These are phyloP conservation scores for Theonella swinhoei DNA, from an alignment of 37 sponge, comb jelly and placozoan genomes.

Conservation along the genomic window DNA sequence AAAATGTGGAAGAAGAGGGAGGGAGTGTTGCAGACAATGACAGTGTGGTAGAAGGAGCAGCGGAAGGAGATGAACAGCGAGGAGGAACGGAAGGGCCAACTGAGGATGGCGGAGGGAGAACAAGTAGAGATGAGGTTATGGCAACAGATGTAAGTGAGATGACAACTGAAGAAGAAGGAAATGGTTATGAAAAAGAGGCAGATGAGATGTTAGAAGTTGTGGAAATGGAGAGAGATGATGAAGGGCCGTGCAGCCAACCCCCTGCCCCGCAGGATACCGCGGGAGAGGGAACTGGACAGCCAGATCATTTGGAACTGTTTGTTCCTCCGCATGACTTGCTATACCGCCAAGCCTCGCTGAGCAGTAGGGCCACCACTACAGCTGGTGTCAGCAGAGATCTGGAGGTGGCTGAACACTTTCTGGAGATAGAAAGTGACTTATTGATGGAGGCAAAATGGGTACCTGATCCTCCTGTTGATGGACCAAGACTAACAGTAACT, in stretches of 20 bases:
- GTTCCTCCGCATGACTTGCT: no score
- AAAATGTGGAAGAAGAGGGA: slow-evolving; percentile 4
- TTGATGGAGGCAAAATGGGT: background rate
- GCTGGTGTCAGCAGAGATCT: background rate
- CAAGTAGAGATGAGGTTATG: no score
- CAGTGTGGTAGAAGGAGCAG: background rate
- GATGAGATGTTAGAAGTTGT: background rate
- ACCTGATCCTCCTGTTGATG: no score
- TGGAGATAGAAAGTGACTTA: background rate
- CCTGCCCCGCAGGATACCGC: background rate
- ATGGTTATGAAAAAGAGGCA: background rate
- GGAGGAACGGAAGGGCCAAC: background rate
- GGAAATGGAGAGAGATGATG: background rate
- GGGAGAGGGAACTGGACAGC: no score
- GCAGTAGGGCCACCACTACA: no score
- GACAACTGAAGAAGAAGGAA: no score
- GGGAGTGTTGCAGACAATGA: background rate
- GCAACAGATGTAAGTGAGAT: no score
- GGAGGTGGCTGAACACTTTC: background rate
- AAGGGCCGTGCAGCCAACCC: background rate
- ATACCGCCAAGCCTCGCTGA: no score
- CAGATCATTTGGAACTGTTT: no score
- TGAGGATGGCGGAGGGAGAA: background rate
- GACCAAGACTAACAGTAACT: no score
- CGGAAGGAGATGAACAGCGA: background rate